Evolutionary conservation across 2,888 invertebrate species (phyloP).

Genomic region (Protodeltote pygarga): DNA sequence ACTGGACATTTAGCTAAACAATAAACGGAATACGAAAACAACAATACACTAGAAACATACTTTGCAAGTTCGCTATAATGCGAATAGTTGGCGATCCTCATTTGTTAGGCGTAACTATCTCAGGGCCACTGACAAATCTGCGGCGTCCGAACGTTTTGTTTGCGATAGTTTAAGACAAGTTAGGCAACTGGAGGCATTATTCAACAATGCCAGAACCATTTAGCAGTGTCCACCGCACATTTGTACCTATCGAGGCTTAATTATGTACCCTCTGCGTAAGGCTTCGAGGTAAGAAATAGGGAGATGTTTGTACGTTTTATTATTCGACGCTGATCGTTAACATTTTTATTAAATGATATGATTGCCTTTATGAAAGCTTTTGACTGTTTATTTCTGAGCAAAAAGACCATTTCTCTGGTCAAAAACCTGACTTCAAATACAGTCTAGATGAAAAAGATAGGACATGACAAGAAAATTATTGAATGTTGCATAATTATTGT

Average conservation of each 20-base stretch:
- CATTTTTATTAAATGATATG: too few relatives aligned
- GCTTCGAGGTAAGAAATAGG: too few relatives aligned
- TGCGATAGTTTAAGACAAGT: conserved; percentile 80
- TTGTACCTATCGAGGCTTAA: conserved; percentile 71
- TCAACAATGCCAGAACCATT: conserved; percentile 77
- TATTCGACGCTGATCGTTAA: too few relatives aligned
- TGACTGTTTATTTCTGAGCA: too few relatives aligned
- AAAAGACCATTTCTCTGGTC: too few relatives aligned
- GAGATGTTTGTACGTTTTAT: too few relatives aligned
- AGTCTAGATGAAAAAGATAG: too few relatives aligned
- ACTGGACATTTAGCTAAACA: conserved; percentile 21
- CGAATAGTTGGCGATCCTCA: conserved; percentile 65
- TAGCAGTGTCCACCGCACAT: conserved; percentile 84
- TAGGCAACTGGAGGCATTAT: conserved; percentile 73
- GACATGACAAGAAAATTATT: too few relatives aligned
- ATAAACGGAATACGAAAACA: conserved; percentile 36
- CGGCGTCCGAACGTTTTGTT: conserved; percentile 72
- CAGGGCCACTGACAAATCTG: conserved; percentile 74
- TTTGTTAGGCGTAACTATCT: conserved; percentile 67
- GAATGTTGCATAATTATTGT: too few relatives aligned
- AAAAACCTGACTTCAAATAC: too few relatives aligned
- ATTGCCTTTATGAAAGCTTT: too few relatives aligned
- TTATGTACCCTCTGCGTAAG: conserved; percentile 40
- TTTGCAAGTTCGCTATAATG: conserved; percentile 44
- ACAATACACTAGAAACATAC: conserved; percentile 29